Evolutionary conservation across 2,888 invertebrate species (phyloP), one percentile per base, ranked within the genome.

Genomic region (Rhamnusium bicolor): DNA sequence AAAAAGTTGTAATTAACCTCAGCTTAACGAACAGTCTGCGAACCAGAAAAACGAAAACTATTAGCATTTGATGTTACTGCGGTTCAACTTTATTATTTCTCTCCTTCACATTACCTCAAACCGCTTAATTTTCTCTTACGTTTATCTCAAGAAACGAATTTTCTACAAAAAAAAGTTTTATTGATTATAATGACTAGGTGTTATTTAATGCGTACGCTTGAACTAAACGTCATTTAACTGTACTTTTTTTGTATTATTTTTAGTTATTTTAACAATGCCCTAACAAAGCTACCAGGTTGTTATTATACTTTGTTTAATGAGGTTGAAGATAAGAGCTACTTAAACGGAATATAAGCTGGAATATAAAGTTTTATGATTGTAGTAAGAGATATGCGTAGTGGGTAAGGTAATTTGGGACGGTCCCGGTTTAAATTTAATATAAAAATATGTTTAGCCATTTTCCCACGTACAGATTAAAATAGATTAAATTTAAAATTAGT

Each of bases 231-330:
- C 12, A 40, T 40, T 40, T 40, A 40, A 40, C 40, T 12, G 1
- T 19, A 47, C 8, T 1, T 12, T 19, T n/a, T 40, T 61, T 40
- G 61, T 40, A n/a, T 21, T 46, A 18, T 61, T 61, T 63, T 49
- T 29, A 14, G 27, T 14, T 24, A 47, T 8, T 24, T 63, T 16
- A 24, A 46, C n/a, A 49, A 16, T 24, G 19, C 51, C 16, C n/a
- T 49, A 24, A 63, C 63, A 65, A 71, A 65, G 71, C 71, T 69
- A 65, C 62, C 67, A 56, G 70, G 63, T 71, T 71, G 60, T 72
- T 73, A 72, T 75, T 69, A 68, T 71, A 27, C 24, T 56, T 61
- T 69, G 69, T 72, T 71, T 72, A 76, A 76, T 73, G 71, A 76
- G 66, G 60, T 71, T 69, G 61, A 67, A 60, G 72, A 72, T 70